Evolutionary conservation across 1,140 invertebrate species (phyloP).

Genomic region (Trichonephila clavata): DNA sequence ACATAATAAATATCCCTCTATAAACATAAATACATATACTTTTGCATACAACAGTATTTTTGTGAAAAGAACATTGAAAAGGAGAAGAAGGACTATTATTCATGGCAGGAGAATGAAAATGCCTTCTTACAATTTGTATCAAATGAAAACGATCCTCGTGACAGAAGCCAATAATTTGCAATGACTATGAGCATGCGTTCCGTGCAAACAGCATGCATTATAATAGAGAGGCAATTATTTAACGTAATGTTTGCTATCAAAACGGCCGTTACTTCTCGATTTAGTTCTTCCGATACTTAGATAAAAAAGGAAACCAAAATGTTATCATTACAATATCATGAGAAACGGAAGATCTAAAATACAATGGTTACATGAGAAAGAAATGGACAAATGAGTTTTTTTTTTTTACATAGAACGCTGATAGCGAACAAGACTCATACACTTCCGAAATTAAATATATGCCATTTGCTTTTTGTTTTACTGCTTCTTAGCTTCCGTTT

Average conservation of each 20-base stretch:
- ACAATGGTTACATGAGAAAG: not conserved
- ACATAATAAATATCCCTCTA: too few species aligned
- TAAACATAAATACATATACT: too few species aligned
- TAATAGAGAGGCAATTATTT: not conserved
- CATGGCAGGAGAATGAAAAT: not conserved
- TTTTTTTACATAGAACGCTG: too few species aligned
- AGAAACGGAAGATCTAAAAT: not conserved
- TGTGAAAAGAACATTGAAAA: not conserved
- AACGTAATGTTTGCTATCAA: not conserved
- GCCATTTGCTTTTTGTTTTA: too few species aligned
- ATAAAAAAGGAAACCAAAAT: not conserved
- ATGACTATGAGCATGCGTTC: not conserved
- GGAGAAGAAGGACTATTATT: not conserved
- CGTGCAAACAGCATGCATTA: not conserved
- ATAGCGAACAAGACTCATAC: too few species aligned
- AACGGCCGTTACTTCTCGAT: not conserved
- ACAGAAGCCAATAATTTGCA: constrained; percentile 3
- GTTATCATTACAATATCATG: not conserved
- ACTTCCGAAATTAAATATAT: too few species aligned
- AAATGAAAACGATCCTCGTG: not conserved
- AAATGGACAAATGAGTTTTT: too few species aligned
- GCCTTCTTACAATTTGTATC: not conserved
- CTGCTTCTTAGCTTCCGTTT: too few species aligned
- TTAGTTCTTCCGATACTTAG: not conserved
- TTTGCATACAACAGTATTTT: not conserved